Base-by-base conservation (phyloP, 2,113 vertebrate species). In the Ibidorhyncha struthersii region DNA sequence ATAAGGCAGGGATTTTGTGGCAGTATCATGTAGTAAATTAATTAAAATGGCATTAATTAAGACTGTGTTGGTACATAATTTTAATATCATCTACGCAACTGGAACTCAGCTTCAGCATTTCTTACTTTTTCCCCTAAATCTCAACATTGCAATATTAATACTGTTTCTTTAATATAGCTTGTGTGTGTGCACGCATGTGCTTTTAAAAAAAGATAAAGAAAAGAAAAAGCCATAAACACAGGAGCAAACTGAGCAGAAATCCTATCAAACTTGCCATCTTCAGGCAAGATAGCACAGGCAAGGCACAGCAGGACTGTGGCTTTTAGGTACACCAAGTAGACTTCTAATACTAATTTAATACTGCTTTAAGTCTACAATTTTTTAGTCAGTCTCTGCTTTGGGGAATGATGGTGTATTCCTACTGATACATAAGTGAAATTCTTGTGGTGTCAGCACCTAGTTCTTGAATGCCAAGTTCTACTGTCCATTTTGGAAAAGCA, bases 121-220 rank as follows among this genome's bases (percentile, higher is more conserved):
- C 66, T 45, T 72, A 67, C 17, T 69, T 90, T 71, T 70, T 12
- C 23, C 23, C 25, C 41, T 47, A 88, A 47, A 82, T 67, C 18
- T 38, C 45, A 79, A 11, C 19, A 79, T 72, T n/a, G 62, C 36
- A 90, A 52, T 14, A 12, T 71, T 78, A 67, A 49, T 34, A 58
- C 3, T 29, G 22, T 47, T 94, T 53, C 38, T 79, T 70, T 69
- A 90, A 82, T 6, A 61, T 3, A 79, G 16, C 9, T n/a, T 80
- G 13, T 27, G 13, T 10, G 27, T 22, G 2, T 25, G 18, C 15
- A 40, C 0, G 1, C 0, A 6, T 26, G 61, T 34, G 10, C 32
- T 56, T 41, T 6, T 27, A 47, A 82, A 61, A 3, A 6, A 9
- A 7, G 41, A 34, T 6, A 1, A 17, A 20, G 8, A 58, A 58